Evolutionary conservation across 1,140 invertebrate species (phyloP).

Genomic region (Drosophila sp.): DNA sequence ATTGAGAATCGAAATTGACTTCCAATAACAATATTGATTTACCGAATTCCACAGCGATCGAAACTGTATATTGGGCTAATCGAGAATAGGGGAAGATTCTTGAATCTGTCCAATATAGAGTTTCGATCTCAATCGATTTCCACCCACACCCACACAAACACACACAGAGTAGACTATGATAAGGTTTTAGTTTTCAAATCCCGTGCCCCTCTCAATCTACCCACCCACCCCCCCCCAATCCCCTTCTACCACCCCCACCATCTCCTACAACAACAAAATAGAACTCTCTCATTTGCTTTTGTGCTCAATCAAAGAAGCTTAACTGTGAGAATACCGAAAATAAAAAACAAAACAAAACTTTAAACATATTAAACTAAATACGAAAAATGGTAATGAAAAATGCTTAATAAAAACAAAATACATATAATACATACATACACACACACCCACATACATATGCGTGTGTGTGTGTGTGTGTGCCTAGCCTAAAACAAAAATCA

Average conservation of each 20-base stretch:
- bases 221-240: slow-evolving; percentile 3
- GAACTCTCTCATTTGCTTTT: slow-evolving; percentile 77
- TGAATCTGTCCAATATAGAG: slow-evolving; percentile 58
- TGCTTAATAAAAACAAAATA: slow-evolving; percentile 34
- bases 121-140: neutral
- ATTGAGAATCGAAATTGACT: slow-evolving; percentile 67
- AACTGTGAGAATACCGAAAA: slow-evolving; percentile 80
- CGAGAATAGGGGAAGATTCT: slow-evolving; percentile 80
- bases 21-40: slow-evolving; percentile 48
- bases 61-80: slow-evolving; percentile 48
- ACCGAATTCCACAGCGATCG: slow-evolving; percentile 16
- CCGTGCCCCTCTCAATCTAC: neutral
- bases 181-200: slow-evolving; percentile 46
- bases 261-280: slow-evolving; percentile 28
- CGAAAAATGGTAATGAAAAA: slow-evolving; percentile 30
- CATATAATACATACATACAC: slow-evolving; percentile 27
- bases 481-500: slow-evolving; percentile 16
- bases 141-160: neutral
- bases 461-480: neutral
- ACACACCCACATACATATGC: slow-evolving; percentile 7
- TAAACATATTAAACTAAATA: slow-evolving; percentile 17
- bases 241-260: neutral
- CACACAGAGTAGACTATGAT: slow-evolving; percentile 40
- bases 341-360: slow-evolving; percentile 49
- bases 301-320: slow-evolving; percentile 82